Conservation (phyloP, 2,797 vertebrate species). For the Malacoctenus gilli region DNA sequence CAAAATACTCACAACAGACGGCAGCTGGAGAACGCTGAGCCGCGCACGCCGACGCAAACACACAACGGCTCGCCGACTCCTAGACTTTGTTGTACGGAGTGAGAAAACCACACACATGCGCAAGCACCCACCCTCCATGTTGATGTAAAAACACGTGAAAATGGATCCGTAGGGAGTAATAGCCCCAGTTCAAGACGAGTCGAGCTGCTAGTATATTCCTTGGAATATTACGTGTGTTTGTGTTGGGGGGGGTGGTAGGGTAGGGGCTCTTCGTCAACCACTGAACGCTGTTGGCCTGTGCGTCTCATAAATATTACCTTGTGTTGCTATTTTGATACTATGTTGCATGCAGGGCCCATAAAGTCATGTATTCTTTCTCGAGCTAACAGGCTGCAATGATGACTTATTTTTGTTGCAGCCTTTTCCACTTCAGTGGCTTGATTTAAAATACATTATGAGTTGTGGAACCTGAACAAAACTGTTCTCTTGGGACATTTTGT, state of each 20-base stretch:
- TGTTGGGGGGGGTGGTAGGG: neutral
- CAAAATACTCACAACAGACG: constrained; percentile 58
- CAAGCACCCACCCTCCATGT: constrained; percentile 2
- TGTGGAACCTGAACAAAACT: too few relatives aligned
- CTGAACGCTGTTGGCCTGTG: constrained; percentile 18
- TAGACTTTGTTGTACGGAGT: constrained; percentile 31
- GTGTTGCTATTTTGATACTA: neutral
- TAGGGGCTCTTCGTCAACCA: constrained; percentile 12
- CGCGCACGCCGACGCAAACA: constrained; percentile 18
- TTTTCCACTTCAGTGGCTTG: too few relatives aligned
- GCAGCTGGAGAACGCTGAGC: constrained; percentile 29
- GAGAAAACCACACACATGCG: constrained; percentile 30
- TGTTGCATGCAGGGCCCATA: neutral
- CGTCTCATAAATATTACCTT: neutral
- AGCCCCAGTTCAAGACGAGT: constrained; percentile 43
- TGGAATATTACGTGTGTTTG: constrained; percentile 8
- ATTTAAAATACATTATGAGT: too few relatives aligned
- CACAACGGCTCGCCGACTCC: constrained; percentile 20
- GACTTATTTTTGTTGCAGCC: neutral
- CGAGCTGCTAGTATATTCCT: constrained; percentile 23
- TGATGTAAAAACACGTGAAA: constrained; percentile 43
- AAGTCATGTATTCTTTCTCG: neutral
- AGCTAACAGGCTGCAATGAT: constrained; percentile 5
- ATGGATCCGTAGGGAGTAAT: constrained; percentile 32
- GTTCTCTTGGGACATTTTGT: too few relatives aligned